Percentiles rank a stretch among this genome's conserved stretches.
Conservation (phyloP, 2,888 invertebrate species). For the Diaprepes abbreviatus region DNA sequence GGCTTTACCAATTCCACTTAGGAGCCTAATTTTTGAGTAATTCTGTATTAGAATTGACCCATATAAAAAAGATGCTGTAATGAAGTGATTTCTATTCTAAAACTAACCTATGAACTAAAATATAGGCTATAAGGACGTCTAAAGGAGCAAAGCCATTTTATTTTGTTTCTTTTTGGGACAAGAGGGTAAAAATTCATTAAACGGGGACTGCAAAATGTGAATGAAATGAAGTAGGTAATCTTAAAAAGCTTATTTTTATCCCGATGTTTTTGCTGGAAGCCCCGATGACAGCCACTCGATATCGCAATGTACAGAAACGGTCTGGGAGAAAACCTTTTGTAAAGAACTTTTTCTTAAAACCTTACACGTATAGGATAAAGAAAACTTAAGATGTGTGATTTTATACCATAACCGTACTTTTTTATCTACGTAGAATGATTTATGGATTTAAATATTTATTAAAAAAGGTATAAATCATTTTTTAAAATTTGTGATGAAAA, state of each 20-base stretch:
- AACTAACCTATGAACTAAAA: conserved; percentile 17
- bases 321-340: not conserved
- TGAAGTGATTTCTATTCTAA: conserved; percentile 17
- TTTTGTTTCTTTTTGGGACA: conserved; percentile 23
- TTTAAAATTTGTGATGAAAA: not conserved
- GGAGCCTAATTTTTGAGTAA: conserved; percentile 12
- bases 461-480: not conserved
- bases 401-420: no score
- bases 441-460: no score
- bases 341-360: not conserved
- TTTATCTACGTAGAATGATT: no score
- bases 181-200: conserved; percentile 32
- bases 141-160: conserved; percentile 21
- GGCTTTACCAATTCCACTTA: not conserved
- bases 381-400: no score
- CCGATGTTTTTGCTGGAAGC: conserved; percentile 15
- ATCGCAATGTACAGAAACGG: conserved; percentile 13
- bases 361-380: no score
- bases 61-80: conserved; percentile 6
- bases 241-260: conserved; percentile 33
- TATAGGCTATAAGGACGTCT: conserved; percentile 12
- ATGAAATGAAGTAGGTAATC: conserved; percentile 33
- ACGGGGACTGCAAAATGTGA: conserved; percentile 22
- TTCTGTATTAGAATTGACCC: conserved; percentile 10
- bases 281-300: conserved; percentile 23